phyloP scores from a whole-genome alignment of 2,797 vertebrate species.

The Fratercula arctica region DNA sequence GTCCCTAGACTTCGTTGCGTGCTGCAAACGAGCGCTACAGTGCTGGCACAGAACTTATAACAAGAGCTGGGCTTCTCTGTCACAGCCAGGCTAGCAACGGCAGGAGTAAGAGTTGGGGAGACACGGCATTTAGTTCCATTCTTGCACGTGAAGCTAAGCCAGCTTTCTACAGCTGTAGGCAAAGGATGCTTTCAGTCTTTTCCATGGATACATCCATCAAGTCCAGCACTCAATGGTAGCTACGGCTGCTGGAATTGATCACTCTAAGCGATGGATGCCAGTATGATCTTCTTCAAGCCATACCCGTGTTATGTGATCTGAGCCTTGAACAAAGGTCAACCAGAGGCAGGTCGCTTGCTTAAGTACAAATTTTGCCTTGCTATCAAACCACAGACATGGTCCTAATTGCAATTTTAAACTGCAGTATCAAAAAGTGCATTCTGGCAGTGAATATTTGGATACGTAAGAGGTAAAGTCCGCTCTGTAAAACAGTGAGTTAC shows the following conservation, averaged over 20 bases:
- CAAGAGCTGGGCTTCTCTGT: not conserved
- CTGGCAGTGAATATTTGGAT: not conserved
- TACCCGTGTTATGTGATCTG: not conserved
- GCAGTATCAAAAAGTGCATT: not conserved
- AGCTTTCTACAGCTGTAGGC: not conserved
- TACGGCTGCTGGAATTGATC: not conserved
- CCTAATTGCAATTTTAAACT: not conserved
- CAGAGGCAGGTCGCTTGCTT: not conserved
- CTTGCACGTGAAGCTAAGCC: not conserved
- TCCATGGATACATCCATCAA: not conserved
- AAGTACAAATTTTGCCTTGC: not conserved
- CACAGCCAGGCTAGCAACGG: not conserved
- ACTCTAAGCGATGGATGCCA: not conserved
- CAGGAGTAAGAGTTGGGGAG: not conserved
- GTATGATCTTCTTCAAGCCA: not conserved
- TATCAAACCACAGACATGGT: not conserved
- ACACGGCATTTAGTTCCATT: not conserved
- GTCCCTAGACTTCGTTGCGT: not conserved
- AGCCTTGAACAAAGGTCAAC: not conserved
- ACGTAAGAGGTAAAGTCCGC: not conserved
- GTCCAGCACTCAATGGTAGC: not conserved
- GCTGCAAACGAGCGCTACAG: not conserved
- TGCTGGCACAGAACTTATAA: not conserved
- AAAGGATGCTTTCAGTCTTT: not conserved
- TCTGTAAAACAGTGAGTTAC: not conserved